Conservation (phyloP, 2,113 vertebrate genomes). For the Pachyramphus minor region DNA sequence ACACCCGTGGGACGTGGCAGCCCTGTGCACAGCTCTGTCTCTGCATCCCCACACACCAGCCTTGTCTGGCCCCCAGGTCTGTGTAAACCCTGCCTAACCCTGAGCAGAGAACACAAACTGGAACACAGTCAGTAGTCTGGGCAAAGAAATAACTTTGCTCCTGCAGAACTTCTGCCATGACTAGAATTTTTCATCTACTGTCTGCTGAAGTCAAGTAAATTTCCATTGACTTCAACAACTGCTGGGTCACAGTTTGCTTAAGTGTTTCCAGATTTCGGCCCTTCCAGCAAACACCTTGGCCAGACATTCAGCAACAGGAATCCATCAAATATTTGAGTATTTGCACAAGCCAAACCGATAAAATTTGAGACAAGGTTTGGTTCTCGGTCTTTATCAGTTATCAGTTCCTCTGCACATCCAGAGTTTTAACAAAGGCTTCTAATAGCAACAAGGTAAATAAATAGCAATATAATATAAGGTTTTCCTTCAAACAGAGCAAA, state of each 20-base stretch:
- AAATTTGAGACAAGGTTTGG: not conserved
- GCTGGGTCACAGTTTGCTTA: not conserved
- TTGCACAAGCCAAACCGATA: not conserved
- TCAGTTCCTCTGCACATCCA: not conserved
- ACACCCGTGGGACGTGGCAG: not conserved
- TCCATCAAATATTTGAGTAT: not conserved
- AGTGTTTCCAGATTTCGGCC: slow-evolving; percentile 16
- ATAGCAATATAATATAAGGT: not conserved
- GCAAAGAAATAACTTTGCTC: not conserved
- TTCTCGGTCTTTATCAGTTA: not conserved
- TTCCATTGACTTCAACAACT: not conserved
- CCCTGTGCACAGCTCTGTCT: not conserved
- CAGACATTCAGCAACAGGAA: not conserved
- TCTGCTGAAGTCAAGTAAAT: not conserved
- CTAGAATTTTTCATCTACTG: not conserved
- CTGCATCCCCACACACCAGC: not conserved
- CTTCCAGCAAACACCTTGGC: not conserved
- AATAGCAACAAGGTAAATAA: not conserved
- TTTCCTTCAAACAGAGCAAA: not conserved
- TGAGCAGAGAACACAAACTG: not conserved
- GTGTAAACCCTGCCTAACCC: not conserved
- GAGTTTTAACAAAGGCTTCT: not conserved
- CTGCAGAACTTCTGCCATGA: not conserved
- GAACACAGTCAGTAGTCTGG: not conserved
- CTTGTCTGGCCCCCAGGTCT: fast-evolving